These are phyloP conservation scores for Antidorcas marsupialis DNA, from an alignment of 2,113 vertebrate genomes.

Conservation along the genomic window DNA sequence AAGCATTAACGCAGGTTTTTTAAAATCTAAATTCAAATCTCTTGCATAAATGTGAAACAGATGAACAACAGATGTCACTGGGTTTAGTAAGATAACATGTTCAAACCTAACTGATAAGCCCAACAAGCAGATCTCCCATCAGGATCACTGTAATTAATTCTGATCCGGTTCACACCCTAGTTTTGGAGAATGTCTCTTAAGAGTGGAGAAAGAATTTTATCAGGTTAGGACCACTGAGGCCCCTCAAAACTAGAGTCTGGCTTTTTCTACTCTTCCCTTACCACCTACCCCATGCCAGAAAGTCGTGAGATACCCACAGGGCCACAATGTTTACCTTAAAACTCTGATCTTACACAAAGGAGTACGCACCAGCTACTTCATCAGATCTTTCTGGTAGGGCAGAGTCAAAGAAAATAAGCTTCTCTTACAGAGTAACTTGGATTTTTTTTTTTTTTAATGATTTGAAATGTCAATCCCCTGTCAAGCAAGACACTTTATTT, in stretches of 20 bases:
- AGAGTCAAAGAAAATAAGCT: not conserved
- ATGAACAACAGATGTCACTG: not conserved
- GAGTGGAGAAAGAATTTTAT: not conserved
- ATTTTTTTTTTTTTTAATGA: not conserved
- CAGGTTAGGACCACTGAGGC: not conserved
- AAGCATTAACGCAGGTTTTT: not conserved
- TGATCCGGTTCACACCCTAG: not conserved
- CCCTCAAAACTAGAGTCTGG: not conserved
- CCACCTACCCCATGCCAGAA: not conserved
- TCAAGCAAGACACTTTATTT: not conserved
- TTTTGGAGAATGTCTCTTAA: not conserved
- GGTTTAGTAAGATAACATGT: not conserved
- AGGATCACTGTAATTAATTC: not conserved
- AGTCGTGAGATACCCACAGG: not conserved
- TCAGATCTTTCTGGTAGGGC: not conserved
- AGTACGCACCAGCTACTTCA: not conserved
- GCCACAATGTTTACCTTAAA: not conserved
- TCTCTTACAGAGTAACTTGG: not conserved
- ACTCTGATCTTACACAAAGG: not conserved
- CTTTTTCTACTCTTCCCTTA: not conserved
- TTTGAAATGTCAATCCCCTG: not conserved
- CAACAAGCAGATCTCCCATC: not conserved
- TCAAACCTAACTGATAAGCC: not conserved
- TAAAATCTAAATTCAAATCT: not conserved
- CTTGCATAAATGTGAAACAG: not conserved